These are phyloP conservation scores for Nycticryphes semicollaris DNA, from an alignment of 2,113 vertebrate genomes.

Conservation along the genomic window DNA sequence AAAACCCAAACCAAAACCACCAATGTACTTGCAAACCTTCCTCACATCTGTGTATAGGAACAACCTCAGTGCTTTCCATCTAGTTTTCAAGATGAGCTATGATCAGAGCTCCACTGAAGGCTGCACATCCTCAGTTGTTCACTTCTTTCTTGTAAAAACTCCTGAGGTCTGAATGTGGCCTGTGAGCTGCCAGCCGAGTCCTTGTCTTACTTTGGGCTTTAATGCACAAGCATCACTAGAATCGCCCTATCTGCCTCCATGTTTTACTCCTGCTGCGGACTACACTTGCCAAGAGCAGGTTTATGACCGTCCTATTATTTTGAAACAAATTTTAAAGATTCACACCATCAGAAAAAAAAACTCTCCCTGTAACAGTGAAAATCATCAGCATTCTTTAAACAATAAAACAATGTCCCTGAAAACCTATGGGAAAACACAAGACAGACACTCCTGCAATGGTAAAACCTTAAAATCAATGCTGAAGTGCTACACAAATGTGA, in stretches of 20 bases:
- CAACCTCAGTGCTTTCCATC: not conserved
- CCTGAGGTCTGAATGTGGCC: not conserved
- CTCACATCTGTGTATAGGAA: not conserved
- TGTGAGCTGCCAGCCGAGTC: not conserved
- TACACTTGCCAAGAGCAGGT: not conserved
- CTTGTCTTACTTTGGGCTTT: not conserved
- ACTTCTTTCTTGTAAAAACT: not conserved
- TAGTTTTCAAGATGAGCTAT: not conserved
- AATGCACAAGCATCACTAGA: not conserved
- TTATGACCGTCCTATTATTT: not conserved
- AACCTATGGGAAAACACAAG: not conserved
- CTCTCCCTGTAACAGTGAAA: not conserved
- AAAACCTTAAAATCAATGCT: not conserved
- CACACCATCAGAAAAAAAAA: not conserved
- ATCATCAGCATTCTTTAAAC: not conserved
- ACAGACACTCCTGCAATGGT: not conserved
- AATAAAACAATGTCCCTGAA: not conserved
- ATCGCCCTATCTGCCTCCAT: not conserved
- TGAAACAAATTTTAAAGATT: not conserved
- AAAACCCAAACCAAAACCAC: too few species aligned
- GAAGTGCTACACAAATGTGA: not conserved
- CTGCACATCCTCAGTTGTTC: not conserved
- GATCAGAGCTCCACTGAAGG: not conserved
- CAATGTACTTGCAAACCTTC: not conserved
- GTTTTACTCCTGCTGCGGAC: not conserved